Base-by-base conservation (phyloP, 2,797 vertebrate genomes). In the Hydrocynus forskahlii region DNA sequence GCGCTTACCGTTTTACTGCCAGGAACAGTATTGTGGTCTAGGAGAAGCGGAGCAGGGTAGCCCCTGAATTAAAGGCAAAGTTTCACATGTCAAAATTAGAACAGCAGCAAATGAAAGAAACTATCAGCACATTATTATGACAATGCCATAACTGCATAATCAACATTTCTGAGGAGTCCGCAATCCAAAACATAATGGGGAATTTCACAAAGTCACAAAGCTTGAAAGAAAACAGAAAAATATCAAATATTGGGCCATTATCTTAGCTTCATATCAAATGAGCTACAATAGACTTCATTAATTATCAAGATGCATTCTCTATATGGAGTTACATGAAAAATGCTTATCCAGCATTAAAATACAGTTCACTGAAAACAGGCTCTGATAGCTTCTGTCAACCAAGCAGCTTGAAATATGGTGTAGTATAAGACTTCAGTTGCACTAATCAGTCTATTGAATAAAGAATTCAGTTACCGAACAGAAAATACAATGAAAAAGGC, bases 291-390 rank as follows among this genome's bases (percentile, higher is more conserved):
- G 60, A 78, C 71, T 78, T 45, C 35, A 78, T 72, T 74, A 23
- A 70, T 80, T 25, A 80, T 38, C 48, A 72, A 83, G 72, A 76
- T 82, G 80, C 73, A 7, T 70, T 83, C 60, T 83, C 75, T 85
- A 74, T 21, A 83, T 69, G 63, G 77, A 78, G 43, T 21, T 69
- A 76, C 79, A 82, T 72, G 59, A 48, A 70, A 35, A 70, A 69
- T 63, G 55, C 67, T 62, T 40, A 52, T 62, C 70, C 35, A 78
- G 69, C 29, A 57, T 73, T 81, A 69, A 75, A 62, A 76, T 71
- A 79, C 72, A 75, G 72, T 66, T 85, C 71, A 68, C 75, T 71
- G 59, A 63, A 40, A 81, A 79, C 60, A 66, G 17, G 82, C 62
- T 76, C 76, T 79, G 76, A 78, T 40, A 75, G 82, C 76, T 80